phyloP scores from a whole-genome alignment of 2,888 invertebrate species.

The Sesamia inferens region DNA sequence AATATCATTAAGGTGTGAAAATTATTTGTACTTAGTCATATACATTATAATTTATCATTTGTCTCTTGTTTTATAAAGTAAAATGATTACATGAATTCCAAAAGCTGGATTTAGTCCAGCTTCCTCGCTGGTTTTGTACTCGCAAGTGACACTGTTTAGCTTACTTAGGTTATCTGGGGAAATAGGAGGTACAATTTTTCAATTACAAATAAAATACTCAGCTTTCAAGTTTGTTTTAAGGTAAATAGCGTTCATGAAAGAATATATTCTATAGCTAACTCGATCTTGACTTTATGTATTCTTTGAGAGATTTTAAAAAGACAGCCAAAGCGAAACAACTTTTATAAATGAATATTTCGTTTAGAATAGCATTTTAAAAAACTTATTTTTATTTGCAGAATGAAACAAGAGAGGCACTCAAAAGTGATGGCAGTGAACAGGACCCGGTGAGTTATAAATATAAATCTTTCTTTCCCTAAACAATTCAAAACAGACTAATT shows the following conservation, averaged over 20 bases:
- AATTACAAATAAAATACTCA: too few species aligned
- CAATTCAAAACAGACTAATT: not conserved
- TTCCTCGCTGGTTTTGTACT: not conserved
- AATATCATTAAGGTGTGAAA: too few species aligned
- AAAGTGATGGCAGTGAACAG: slow-evolving; percentile 94
- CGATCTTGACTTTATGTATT: not conserved
- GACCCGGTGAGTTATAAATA: slow-evolving; percentile 91
- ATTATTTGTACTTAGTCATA: too few species aligned
- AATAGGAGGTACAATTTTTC: too few species aligned
- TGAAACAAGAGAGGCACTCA: slow-evolving; percentile 93
- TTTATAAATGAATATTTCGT: not conserved
- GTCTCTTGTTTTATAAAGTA: too few species aligned
- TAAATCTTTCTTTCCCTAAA: not conserved
- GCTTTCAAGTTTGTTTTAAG: too few species aligned
- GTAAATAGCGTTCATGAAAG: not conserved
- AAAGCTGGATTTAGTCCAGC: not conserved
- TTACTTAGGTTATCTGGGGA: not conserved
- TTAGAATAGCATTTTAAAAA: not conserved
- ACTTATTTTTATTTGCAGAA: slow-evolving; percentile 80
- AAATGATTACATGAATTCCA: not conserved
- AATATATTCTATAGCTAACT: not conserved
- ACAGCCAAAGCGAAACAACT: not conserved
- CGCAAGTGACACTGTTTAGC: not conserved
- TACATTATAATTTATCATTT: too few species aligned
- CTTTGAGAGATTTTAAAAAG: not conserved